Evolutionary conservation across 2,888 invertebrate genomes (phyloP).

Genomic region (Coenonympha arcania): DNA sequence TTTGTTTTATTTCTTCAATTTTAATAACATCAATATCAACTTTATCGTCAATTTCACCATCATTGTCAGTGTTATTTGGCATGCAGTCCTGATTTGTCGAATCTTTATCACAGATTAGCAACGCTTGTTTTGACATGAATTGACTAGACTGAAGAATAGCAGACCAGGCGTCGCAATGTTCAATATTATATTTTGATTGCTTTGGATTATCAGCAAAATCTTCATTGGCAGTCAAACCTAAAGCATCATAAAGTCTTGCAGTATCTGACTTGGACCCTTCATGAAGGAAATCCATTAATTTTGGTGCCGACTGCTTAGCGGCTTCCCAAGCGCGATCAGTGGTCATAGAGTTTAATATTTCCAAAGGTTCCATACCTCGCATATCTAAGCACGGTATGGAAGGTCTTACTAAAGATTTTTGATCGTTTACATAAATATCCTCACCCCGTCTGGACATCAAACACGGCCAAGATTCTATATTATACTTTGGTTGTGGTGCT

Average conservation of each 20-base stretch:
- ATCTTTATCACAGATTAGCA: slow-evolving; percentile 44
- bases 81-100: slow-evolving; percentile 19
- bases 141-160: slow-evolving; percentile 40
- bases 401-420: slow-evolving; percentile 45
- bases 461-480: slow-evolving; percentile 67
- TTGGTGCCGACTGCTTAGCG: slow-evolving; percentile 67
- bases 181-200: slow-evolving; percentile 45
- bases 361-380: slow-evolving; percentile 48
- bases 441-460: slow-evolving; percentile 55
- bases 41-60: slow-evolving; percentile 41
- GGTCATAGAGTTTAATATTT: slow-evolving; percentile 56
- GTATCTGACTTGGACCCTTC: slow-evolving; percentile 67
- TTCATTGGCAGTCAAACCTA: slow-evolving; percentile 53
- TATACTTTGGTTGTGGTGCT: slow-evolving; percentile 66
- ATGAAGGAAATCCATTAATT: slow-evolving; percentile 66
- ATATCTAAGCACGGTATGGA: slow-evolving; percentile 50
- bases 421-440: slow-evolving; percentile 52
- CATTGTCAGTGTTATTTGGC: slow-evolving; percentile 29
- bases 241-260: slow-evolving; percentile 64
- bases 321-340: slow-evolving; percentile 71
- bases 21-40: slow-evolving; percentile 40
- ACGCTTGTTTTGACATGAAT: slow-evolving; percentile 47
- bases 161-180: slow-evolving; percentile 45
- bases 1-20: slow-evolving; percentile 48
- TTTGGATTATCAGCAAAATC: slow-evolving; percentile 53